phyloP scores from a whole-genome alignment of 2,888 invertebrate species.

The Tubulanus polymorphus region DNA sequence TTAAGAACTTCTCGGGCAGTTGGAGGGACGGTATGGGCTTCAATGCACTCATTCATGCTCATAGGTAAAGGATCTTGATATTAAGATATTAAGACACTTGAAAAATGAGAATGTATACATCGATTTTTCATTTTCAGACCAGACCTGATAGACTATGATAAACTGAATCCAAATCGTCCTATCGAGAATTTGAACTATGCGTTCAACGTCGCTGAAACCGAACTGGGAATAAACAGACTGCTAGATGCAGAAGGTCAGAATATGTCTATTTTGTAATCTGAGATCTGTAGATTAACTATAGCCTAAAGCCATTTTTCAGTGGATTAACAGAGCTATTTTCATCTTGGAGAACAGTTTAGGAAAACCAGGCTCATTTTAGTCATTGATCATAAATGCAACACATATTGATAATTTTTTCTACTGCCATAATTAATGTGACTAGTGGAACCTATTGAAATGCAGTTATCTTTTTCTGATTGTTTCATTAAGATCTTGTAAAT shows the following conservation, averaged over 20 bases:
- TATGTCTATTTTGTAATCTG: too few species aligned
- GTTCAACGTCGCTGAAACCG: slow-evolving; percentile 88
- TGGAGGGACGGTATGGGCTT: slow-evolving; percentile 97
- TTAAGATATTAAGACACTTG: not conserved
- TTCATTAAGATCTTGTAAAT: too few species aligned
- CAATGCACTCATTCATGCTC: slow-evolving; percentile 97
- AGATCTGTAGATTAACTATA: too few species aligned
- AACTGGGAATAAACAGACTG: slow-evolving; percentile 87
- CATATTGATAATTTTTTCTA: not conserved
- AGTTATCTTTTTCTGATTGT: slow-evolving; percentile 60
- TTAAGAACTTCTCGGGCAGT: slow-evolving; percentile 64
- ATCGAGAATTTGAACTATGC: slow-evolving; percentile 97
- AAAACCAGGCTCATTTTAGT: not conserved
- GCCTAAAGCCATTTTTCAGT: too few species aligned
- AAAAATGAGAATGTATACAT: not conserved
- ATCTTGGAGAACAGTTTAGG: not conserved
- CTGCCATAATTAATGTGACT: not conserved
- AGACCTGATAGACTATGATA: slow-evolving; percentile 85
- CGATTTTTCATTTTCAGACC: slow-evolving; percentile 61
- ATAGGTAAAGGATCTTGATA: slow-evolving; percentile 55
- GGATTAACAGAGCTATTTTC: too few species aligned
- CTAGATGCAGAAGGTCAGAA: slow-evolving; percentile 43
- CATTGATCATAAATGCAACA: too few species aligned
- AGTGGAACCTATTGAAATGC: not conserved
- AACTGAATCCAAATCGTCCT: slow-evolving; percentile 74